phyloP scores from a whole-genome alignment of 2,113 vertebrate species.

The Macaca nemestrina region DNA sequence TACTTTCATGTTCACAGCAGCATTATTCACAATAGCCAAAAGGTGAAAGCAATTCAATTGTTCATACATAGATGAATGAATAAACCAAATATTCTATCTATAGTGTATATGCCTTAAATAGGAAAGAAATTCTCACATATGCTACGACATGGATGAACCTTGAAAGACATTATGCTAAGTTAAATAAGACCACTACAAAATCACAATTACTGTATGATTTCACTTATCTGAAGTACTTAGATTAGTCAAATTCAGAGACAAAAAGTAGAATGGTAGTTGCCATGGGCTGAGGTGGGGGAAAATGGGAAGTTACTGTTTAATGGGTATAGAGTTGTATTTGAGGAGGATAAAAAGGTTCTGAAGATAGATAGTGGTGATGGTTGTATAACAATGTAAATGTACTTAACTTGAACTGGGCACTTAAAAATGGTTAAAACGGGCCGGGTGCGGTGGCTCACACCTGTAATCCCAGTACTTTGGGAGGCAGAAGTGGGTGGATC shows the following conservation, averaged over 20 bases:
- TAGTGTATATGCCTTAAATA: background rate
- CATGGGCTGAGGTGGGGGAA: background rate
- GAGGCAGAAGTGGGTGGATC: no score
- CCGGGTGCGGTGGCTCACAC: no score
- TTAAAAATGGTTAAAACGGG: background rate
- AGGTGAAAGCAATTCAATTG: background rate
- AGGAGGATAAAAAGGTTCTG: background rate
- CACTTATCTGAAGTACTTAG: background rate
- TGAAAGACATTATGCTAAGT: background rate
- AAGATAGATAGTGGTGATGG: background rate
- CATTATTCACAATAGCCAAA: background rate
- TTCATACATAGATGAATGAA: background rate
- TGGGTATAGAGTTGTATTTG: background rate
- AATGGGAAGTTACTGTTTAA: background rate
- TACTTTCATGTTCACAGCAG: background rate
- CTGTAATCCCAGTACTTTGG: no score
- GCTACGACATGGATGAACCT: background rate
- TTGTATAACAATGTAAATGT: background rate
- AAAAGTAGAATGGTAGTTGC: background rate
- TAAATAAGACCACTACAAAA: background rate
- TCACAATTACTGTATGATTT: background rate
- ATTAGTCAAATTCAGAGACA: background rate
- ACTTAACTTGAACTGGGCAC: background rate
- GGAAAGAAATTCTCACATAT: background rate
- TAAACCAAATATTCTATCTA: background rate